Base-by-base conservation (phyloP, 2,113 vertebrate species). In the Indicator indicator region DNA sequence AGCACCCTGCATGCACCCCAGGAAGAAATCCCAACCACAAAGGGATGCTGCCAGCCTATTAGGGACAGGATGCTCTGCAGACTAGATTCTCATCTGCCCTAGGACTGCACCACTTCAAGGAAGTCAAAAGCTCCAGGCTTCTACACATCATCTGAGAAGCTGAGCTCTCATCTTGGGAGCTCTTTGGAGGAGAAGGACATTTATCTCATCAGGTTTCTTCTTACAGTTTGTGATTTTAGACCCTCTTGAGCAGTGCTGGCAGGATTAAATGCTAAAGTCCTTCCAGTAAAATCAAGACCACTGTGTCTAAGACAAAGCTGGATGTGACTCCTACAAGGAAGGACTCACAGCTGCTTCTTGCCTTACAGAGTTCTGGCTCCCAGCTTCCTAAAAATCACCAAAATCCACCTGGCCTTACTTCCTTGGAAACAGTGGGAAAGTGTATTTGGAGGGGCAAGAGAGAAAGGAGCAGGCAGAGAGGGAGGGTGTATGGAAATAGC, bases 381-480 rank as follows among this genome's bases (percentile, higher is more conserved):
- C 18, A 73, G 27, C 24, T 78, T 64, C 50, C 26, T 26, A 46
- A 26, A 16, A 3, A 5, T 2, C 27, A 13, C 16, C 15, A 2
- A 73, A 73, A 62, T 33, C 50, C 79, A 65, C 40, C 38, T 14
- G 62, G 48, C n/a, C 23, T 9, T 28, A 71, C 74, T 76, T 89
- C 93, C 81, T 85, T 91, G 91, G 84, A 92, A 95, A 95, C 77
- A 36, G 10, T 11, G 16, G 24, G 21, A 65, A 88, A 95, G 52
- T 38, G 42, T 12, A 28, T 20, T 12, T 2, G 82, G 83, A 86
- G 55, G 64, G 76, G 33, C 33, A 73, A 33, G 59, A 63, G 13
- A 33, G 78, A 50, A 58, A 74, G 0, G 11, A 40, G 24, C 33
- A 56, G 70, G 56, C 6, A 2, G 64, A 52, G 67, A 86, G 60